Conservation (phyloP, 2,113 vertebrate species). For the Callipepla squamata region DNA sequence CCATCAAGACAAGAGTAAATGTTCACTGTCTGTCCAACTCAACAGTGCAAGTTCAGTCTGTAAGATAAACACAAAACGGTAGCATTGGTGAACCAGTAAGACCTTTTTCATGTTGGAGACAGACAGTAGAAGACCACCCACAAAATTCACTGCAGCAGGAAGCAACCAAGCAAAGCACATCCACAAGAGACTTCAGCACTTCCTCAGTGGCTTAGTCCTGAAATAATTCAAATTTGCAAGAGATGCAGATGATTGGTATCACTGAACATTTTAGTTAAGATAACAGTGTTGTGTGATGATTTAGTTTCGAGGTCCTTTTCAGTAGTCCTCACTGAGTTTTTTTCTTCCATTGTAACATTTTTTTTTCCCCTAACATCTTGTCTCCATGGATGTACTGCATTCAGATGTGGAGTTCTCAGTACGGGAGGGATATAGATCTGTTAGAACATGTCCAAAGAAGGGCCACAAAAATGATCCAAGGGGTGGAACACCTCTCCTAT, state of each 20-base stretch:
- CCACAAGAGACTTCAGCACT: neutral
- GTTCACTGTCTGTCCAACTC: neutral
- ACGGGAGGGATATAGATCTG: no score
- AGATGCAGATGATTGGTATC: neutral
- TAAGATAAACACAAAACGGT: neutral
- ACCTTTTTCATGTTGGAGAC: neutral
- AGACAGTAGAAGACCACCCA: neutral
- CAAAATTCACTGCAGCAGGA: neutral
- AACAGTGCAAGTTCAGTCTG: neutral
- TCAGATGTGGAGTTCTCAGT: no score
- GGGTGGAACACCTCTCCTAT: no score
- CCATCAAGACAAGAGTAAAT: neutral
- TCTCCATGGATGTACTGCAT: neutral
- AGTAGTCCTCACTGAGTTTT: neutral
- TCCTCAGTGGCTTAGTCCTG: neutral
- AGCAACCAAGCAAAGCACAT: neutral
- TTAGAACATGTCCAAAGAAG: no score
- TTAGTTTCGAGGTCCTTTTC: neutral
- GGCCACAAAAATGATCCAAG: no score
- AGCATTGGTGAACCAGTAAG: neutral
- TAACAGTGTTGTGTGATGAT: neutral
- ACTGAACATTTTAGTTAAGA: neutral
- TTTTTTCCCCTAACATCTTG: neutral
- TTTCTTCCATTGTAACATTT: neutral
- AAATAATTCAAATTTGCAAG: conserved; percentile 3